These are phyloP conservation scores for Trematocara zebra DNA, from an alignment of 2,113 vertebrate genomes.

Conservation along the genomic window DNA sequence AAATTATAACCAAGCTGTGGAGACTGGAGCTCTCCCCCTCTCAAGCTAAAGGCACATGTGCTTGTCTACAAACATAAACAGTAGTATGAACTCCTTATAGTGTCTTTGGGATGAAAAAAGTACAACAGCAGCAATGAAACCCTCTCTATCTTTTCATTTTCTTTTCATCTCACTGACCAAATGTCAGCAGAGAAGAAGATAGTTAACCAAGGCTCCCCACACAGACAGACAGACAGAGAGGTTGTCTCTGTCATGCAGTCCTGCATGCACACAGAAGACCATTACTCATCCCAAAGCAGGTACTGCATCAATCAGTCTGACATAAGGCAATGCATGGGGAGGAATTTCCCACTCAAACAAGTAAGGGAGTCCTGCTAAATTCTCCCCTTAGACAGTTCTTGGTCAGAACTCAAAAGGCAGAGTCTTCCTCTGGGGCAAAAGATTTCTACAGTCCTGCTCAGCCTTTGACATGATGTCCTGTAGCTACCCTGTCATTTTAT, in stretches of 20 bases:
- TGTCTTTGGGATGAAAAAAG: background rate
- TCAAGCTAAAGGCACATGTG: background rate
- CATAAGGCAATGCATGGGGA: slow-evolving; percentile 8
- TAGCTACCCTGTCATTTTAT: background rate
- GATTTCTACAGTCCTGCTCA: background rate
- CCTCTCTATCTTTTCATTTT: background rate
- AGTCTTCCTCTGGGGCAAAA: background rate
- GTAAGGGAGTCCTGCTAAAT: slow-evolving; percentile 10
- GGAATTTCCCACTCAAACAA: slow-evolving; percentile 28
- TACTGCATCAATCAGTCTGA: slow-evolving; percentile 54
- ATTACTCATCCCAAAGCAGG: slow-evolving; percentile 14
- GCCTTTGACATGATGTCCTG: background rate
- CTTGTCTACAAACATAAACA: slow-evolving; percentile 2
- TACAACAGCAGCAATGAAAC: background rate
- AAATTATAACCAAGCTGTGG: background rate
- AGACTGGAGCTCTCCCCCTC: background rate
- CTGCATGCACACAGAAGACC: background rate
- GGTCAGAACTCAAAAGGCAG: background rate
- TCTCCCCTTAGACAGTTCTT: background rate
- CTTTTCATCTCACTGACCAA: background rate
- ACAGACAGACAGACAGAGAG: background rate
- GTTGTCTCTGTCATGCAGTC: slow-evolving; percentile 3
- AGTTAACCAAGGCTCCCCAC: background rate
- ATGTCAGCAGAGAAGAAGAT: slow-evolving; percentile 1
- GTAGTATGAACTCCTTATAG: background rate